Evolutionary conservation across 1,140 invertebrate genomes (phyloP).

Genomic region (Apolygus lucorum): DNA sequence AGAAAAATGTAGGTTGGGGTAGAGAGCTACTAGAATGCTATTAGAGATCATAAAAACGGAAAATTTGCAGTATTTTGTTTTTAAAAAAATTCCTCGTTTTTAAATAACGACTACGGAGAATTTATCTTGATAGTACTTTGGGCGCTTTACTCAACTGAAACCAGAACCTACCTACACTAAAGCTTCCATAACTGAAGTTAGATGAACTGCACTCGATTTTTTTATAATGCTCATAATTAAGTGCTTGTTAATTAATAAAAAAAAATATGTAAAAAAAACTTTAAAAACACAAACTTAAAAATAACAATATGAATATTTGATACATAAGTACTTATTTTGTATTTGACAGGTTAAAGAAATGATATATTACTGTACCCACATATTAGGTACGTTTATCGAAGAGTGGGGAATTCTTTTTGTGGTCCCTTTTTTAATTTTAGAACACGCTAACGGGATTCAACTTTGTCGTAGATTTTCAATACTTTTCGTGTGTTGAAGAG

Average conservation of each 20-base stretch:
- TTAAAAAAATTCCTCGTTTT: background rate
- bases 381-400: too few relatives aligned
- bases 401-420: too few relatives aligned
- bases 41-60: background rate
- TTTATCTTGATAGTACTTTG: background rate
- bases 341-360: too few relatives aligned
- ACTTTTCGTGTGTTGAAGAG: too few relatives aligned
- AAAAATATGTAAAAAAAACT: too few relatives aligned
- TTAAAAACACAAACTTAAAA: background rate
- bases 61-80: background rate
- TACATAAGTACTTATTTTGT: too few relatives aligned
- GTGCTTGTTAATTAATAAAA: background rate
- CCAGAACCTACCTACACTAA: background rate
- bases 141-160: background rate
- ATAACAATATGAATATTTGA: background rate
- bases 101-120: background rate
- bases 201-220: background rate
- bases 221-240: constrained; percentile 6
- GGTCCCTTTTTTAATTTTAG: too few relatives aligned
- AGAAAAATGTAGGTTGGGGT: background rate
- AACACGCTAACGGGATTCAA: too few relatives aligned
- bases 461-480: too few relatives aligned
- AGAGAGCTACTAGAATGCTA: background rate
- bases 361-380: too few relatives aligned
- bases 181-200: constrained; percentile 5